These are phyloP conservation scores for Caenorhabditis becei DNA, from an alignment of 2,888 invertebrate genomes.

Conservation along the genomic window DNA sequence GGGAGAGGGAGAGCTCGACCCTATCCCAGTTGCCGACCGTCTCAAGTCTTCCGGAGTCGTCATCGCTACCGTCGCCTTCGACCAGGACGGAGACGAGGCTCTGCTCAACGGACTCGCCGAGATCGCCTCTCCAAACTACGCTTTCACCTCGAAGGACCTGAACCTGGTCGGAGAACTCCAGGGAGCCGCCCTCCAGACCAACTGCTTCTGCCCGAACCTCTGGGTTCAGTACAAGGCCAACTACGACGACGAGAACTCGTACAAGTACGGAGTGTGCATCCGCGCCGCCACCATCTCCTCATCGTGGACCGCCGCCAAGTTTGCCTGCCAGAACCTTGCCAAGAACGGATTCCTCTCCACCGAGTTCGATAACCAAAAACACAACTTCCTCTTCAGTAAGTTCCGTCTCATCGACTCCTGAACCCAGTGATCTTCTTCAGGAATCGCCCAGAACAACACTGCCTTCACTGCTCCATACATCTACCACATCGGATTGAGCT, in stretches of 20 bases:
- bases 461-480: constrained; percentile 34
- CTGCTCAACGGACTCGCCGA: constrained; percentile 37
- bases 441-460: constrained; percentile 39
- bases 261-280: constrained; percentile 58
- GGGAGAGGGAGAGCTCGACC: constrained; percentile 41
- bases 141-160: constrained; percentile 43
- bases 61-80: constrained; percentile 56
- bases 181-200: constrained; percentile 48
- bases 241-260: constrained; percentile 15
- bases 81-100: constrained; percentile 52
- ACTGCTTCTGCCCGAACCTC: constrained; percentile 60
- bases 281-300: constrained; percentile 25
- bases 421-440: constrained; percentile 3
- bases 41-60: constrained; percentile 53
- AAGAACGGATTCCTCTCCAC: constrained; percentile 36
- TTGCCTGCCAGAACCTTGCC: constrained; percentile 44
- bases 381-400: constrained; percentile 41
- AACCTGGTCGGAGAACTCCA: constrained; percentile 59
- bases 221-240: constrained; percentile 53
- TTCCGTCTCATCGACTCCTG: not conserved
- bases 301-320: constrained; percentile 26
- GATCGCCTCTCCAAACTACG: constrained; percentile 48
- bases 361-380: constrained; percentile 31
- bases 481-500: constrained; percentile 51
- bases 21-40: constrained; percentile 44